Evolutionary conservation across 2,113 vertebrate species (phyloP).

Genomic region (Albula glossodonta): DNA sequence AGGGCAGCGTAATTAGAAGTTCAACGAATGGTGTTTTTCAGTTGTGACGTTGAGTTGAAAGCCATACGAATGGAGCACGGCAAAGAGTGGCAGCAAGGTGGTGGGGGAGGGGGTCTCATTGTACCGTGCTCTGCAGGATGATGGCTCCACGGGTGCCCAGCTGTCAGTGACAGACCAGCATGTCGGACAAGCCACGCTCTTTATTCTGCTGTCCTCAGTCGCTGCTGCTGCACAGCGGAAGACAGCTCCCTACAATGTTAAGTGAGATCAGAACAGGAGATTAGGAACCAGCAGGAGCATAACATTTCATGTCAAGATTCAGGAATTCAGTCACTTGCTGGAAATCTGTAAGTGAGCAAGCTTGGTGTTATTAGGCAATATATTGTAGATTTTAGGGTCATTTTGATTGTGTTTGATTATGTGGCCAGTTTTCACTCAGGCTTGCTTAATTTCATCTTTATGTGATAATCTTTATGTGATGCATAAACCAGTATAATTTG

Average conservation of each 20-base stretch:
- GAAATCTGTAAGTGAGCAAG: not conserved
- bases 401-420: not conserved
- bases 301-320: constrained; percentile 7
- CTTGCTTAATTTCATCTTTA: not conserved
- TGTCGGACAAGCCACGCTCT: constrained; percentile 48
- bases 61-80: not conserved
- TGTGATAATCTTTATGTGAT: not conserved
- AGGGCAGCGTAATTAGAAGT: constrained; percentile 23
- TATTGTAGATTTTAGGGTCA: not conserved
- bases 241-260: not conserved
- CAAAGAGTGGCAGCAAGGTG: not conserved
- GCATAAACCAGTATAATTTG: too few relatives aligned
- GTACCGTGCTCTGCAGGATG: not conserved
- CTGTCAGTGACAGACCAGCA: constrained; percentile 41
- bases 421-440: not conserved
- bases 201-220: constrained; percentile 34
- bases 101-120: not conserved
- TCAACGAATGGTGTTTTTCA: constrained; percentile 4
- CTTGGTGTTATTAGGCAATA: not conserved
- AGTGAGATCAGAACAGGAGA: not conserved
- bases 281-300: constrained; percentile 4
- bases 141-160: constrained; percentile 43
- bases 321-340: not conserved
- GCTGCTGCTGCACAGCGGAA: constrained; percentile 23
- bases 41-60: not conserved